Base-by-base conservation (phyloP, 2,113 vertebrate species). In the Pseudopipra pipra region DNA sequence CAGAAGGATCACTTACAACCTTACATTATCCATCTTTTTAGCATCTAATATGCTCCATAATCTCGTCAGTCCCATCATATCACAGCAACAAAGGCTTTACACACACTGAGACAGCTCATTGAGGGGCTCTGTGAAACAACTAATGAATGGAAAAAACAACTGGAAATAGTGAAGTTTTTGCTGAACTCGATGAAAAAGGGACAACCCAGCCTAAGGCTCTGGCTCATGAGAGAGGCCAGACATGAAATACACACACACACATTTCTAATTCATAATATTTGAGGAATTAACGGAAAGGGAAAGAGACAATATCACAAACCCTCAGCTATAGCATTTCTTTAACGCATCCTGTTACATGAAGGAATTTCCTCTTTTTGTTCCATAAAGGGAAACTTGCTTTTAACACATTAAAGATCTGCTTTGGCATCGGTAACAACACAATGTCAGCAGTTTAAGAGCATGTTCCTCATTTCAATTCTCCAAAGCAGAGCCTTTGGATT, bases 301-400 rank as follows among this genome's bases (percentile, higher is more conserved):
- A 91, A 73, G 46, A 86, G 52, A 67, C 67, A 71, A 16, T n/a
- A 86, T 19, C 65, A 52, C n/a, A 90, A 62, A 37, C 51, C 41
- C 76, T 81, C 39, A 74, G 93, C 70, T 63, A 83, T 0, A 78
- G 61, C 61, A 80, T 47, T 74, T 90, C 83, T 95, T 89, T 85
- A 93, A 92, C 66, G 78, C 65, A 76, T 89, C 93, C 89, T 87
- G 58, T 75, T 87, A 94, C 77, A 89, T 7, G 41, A 67, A 86
- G 35, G 89, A 65, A 96, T 93, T 95, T 97, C 95, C 93, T 93
- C 83, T 93, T 92, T 93, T 81, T 81, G 86, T 82, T 91, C 81
- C 89, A 87, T 43, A 95, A 87, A 74, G 71, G 77, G 87, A 95
- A 97, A 95, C n/a, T 47, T 52, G 68, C 41, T 47, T 90, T 80